phyloP scores from a whole-genome alignment of 2,888 invertebrate species.

The Nephrotoma flavescens region DNA sequence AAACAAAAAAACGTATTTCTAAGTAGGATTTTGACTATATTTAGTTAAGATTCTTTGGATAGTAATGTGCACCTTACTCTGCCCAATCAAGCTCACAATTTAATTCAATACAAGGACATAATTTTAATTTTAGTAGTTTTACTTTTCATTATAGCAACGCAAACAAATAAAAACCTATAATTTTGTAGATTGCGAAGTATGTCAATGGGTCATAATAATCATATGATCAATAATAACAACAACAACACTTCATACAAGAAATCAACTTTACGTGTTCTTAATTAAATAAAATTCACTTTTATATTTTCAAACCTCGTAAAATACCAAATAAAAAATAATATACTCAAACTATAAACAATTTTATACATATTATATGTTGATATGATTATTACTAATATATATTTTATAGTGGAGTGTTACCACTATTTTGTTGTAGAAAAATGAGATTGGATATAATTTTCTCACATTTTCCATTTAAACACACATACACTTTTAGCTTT shows the following conservation, averaged over 20 bases:
- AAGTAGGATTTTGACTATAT: no score
- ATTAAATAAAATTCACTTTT: not conserved
- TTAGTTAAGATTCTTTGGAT: not conserved
- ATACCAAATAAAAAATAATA: not conserved
- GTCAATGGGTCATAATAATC: not conserved
- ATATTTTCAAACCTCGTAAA: not conserved
- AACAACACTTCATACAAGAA: not conserved
- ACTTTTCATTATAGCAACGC: not conserved
- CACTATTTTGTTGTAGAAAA: not conserved
- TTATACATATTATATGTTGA: not conserved
- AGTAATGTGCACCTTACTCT: not conserved
- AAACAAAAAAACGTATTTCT: no score
- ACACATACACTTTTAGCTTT: not conserved
- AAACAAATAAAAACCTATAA: not conserved
- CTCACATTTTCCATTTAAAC: not conserved
- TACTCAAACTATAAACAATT: not conserved
- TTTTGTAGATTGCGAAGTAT: not conserved
- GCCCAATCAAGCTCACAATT: not conserved
- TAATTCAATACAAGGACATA: not conserved
- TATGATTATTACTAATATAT: not conserved
- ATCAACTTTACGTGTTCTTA: not conserved
- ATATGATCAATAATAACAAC: not conserved
- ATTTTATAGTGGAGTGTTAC: not conserved
- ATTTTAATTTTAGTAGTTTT: not conserved
- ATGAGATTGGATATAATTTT: not conserved